Evolutionary conservation across 2,888 invertebrate species (phyloP), one percentile per base, ranked within the genome.

Genomic region (Acleris laterana): DNA sequence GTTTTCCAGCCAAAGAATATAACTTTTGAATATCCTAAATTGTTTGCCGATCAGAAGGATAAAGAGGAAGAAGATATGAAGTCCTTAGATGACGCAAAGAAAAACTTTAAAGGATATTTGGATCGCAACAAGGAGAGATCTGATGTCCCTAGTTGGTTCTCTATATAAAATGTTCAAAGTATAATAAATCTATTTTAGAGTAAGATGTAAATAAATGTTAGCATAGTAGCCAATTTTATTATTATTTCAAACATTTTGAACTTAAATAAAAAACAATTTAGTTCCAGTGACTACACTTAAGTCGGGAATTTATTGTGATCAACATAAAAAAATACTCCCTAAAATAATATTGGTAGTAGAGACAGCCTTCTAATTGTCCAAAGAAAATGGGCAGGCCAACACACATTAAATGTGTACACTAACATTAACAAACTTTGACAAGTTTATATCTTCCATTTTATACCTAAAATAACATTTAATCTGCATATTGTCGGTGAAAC

Each of bases 81-180:
- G 74, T 84, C 94, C 3, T 73, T 95, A 59, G 94, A 95, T 28
- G 94, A 95, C 74, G 87, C 95, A 0, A 95, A 96, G 80, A 88
- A 94, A 53, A 91, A 90, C 1, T 95, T 94, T 72, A 92, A 94
- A 77, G 82, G 91, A 16, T 96, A 94, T 76, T 78, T 95, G 63
- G 92, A 95, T 1, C 93, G 94, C 71, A 96, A 95, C 78, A 95
- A 95, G 84, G 88, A 95, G 68, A 93, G 96, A 78, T 94, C 95
- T 52, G 96, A 96, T 76, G 89, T 96, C 51, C 97, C 97, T 5
- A 95, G 96, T 68, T 97, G 97, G 97, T 97, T 95, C 86, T 94
- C 95, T 38, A 93, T 96, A 77, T 96, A 94, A 79, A 51, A 58
- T 52, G 51, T 62, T 16, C 11, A 22, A 58, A 20, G 46, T 48